These are phyloP conservation scores for Germaria angustata DNA, from an alignment of 2,888 invertebrate species.

Conservation along the genomic window DNA sequence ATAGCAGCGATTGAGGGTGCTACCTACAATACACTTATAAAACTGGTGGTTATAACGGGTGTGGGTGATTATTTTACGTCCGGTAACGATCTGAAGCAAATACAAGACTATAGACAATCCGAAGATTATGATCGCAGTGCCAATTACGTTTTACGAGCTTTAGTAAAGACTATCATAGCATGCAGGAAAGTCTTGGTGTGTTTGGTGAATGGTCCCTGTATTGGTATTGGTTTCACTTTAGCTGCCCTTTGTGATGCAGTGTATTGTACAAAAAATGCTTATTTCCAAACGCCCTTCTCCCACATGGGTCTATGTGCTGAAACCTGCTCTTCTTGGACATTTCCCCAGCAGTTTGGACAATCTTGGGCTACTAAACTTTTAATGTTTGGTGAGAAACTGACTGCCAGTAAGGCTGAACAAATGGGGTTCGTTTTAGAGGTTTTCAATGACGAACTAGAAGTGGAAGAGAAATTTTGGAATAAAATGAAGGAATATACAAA, in stretches of 20 bases:
- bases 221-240: constrained; percentile 90
- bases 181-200: constrained; percentile 94
- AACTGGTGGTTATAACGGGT: constrained; percentile 87
- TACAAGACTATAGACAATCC: constrained; percentile 65
- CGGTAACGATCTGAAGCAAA: constrained; percentile 71
- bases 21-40: constrained; percentile 83
- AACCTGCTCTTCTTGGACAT: constrained; percentile 91
- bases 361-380: constrained; percentile 85
- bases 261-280: constrained; percentile 90
- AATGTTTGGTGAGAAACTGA: constrained; percentile 87
- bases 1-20: constrained; percentile 85
- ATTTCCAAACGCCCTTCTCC: constrained; percentile 94
- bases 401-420: constrained; percentile 87
- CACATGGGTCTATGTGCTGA: constrained; percentile 91
- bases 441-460: constrained; percentile 81
- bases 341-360: constrained; percentile 90
- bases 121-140: constrained; percentile 61
- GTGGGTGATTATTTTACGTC: constrained; percentile 70
- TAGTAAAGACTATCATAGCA: constrained; percentile 88
- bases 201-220: constrained; percentile 94
- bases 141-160: constrained; percentile 81
- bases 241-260: constrained; percentile 92
- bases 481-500: constrained; percentile 82
- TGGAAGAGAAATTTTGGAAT: constrained; percentile 83
- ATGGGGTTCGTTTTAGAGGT: constrained; percentile 90